A percentile compares a stretch with the other conserved stretches of the same genome.
phyloP scores from a whole-genome alignment of 37 sponge, comb jelly and placozoan genomes.

The Haliclona indistincta region DNA sequence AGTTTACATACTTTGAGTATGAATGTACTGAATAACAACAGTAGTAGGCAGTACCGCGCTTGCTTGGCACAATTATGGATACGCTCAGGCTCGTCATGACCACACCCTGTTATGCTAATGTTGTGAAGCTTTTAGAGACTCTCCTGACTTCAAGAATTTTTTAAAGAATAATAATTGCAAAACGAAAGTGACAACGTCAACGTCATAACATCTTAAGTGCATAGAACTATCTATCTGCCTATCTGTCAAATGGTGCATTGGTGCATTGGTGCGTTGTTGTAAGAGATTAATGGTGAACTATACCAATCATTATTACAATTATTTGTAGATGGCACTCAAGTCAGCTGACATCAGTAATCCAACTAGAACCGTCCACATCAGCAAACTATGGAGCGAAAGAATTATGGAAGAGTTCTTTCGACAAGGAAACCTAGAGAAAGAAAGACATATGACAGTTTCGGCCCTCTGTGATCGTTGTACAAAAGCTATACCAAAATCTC shows the following conservation, averaged over 20 bases:
- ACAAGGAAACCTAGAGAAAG: constrained; percentile 71
- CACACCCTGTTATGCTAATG: too few relatives aligned
- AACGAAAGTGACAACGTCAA: too few relatives aligned
- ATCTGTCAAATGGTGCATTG: constrained; percentile 2
- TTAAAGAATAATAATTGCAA: too few relatives aligned
- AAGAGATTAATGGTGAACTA: neutral
- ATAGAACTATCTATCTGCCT: neutral
- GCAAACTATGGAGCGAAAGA: constrained; percentile 62
- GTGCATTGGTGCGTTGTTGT: constrained; percentile 37
- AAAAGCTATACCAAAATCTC: constrained; percentile 53
- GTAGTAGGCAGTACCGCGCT: too few relatives aligned
- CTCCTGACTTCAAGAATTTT: constrained; percentile 36
- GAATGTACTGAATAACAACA: too few relatives aligned
- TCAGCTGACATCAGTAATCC: constrained; percentile 86
- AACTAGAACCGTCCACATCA: constrained; percentile 30
- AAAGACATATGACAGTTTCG: constrained; percentile 60
- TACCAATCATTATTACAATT: neutral
- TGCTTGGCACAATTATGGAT: too few relatives aligned
- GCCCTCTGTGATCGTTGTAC: constrained; percentile 63
- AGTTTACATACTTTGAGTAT: too few relatives aligned
- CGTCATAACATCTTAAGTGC: constrained; percentile 36
- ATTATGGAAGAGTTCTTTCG: constrained; percentile 86
- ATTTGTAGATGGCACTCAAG: constrained; percentile 66
- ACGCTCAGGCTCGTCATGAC: too few relatives aligned
- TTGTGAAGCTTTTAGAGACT: too few relatives aligned